Base-by-base conservation (phyloP, 2,113 vertebrate genomes). In the Podarcis muralis region DNA sequence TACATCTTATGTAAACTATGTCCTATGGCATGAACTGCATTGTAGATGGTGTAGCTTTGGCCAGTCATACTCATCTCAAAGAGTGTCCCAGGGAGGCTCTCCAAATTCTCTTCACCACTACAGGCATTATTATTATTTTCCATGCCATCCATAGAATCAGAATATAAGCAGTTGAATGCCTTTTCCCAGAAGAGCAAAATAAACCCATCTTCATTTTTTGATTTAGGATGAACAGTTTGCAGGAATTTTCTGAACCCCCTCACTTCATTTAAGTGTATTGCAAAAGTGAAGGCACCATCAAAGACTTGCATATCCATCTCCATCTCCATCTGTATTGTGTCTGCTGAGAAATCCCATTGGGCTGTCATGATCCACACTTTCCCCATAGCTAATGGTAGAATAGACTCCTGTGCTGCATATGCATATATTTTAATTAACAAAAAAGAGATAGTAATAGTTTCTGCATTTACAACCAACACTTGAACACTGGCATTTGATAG, bases 331-430 rank as follows among this genome's bases (percentile, higher is more conserved):
- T 53, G 68, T 18, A 23, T 27, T 71, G 68, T 72, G 2, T 84
- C 37, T 48, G 30, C n/a, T 48, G 66, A 48, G 82, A 84, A 84
- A 53, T 57, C 69, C 43, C 43, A 84, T 18, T 74, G 69, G 30
- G 68, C 68, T 84, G 83, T 84, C 59, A 86, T 78, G 43, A 86
- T 43, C 84, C 74, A 78, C 12, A 86, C 37, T 1, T 66, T 86
- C 6, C 25, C 27, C 3, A 86, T n/a, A 15, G 25, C 40, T 4
- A n/a, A 72, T 72, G 30, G 69, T n/a, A 15, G 59, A 13, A 16
- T 22, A 3, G n/a, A 20, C 27, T 59, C 20, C 25, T 66, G 22
- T 4, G 35, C 35, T 78, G 6, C 43, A 16, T n/a, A 43, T 15
- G 5, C 8, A 20, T 20, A 77, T 68, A 48, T 2, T 9, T 66